Conservation (phyloP, 1,140 invertebrate species). For the Bombus superbus region DNA sequence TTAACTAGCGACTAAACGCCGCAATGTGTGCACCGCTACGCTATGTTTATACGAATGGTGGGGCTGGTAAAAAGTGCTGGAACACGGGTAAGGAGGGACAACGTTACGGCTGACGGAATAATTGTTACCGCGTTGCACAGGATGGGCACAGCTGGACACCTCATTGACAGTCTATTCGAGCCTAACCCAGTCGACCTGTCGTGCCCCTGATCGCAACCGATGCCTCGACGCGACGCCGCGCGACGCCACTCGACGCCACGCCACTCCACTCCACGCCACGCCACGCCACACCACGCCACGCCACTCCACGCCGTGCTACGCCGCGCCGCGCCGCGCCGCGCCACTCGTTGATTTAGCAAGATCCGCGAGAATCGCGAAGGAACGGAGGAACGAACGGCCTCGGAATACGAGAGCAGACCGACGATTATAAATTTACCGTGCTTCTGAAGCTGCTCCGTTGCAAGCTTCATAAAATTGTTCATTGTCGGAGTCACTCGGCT, state of each 20-base stretch:
- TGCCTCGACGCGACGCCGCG: too few species aligned
- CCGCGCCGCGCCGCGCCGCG: not conserved
- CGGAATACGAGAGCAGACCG: not conserved
- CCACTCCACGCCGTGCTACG: fast-evolving
- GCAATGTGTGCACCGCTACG: slow-evolving; percentile 53
- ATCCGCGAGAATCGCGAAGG: not conserved
- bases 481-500: not conserved
- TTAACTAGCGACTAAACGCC: slow-evolving; percentile 65
- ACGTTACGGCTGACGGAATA: slow-evolving; percentile 65
- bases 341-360: slow-evolving; percentile 9
- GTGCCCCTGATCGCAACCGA: slow-evolving; percentile 32
- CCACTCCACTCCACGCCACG: fast-evolving
- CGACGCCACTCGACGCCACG: too few species aligned
- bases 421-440: not conserved
- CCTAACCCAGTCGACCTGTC: slow-evolving; percentile 41
- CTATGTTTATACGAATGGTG: slow-evolving; percentile 68
- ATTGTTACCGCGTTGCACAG: slow-evolving; percentile 74
- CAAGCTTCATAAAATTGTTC: not conserved
- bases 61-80: slow-evolving; percentile 71
- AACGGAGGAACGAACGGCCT: not conserved
- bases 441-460: not conserved
- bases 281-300: too few species aligned
- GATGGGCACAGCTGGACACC: slow-evolving; percentile 77
- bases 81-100: slow-evolving; percentile 41
- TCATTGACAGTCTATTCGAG: slow-evolving; percentile 68